phyloP scores from a whole-genome alignment of 2,113 vertebrate genomes.

The Callospermophilus lateralis region DNA sequence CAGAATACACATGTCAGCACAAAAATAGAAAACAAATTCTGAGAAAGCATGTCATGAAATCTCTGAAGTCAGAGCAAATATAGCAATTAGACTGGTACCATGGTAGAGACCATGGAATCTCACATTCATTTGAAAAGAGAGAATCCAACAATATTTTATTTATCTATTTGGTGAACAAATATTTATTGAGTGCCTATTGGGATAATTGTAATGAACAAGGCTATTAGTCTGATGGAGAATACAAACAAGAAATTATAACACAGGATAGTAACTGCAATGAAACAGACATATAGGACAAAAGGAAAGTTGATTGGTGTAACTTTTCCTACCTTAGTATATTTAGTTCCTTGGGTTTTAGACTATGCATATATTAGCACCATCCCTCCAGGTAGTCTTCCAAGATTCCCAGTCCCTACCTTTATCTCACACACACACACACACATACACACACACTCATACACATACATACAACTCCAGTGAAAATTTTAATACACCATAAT shows the following conservation, averaged over 20 bases:
- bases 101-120: neutral
- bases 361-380: neutral
- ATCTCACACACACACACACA: neutral
- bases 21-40: slow-evolving; percentile 33
- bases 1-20: neutral
- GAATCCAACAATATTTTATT: neutral
- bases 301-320: neutral
- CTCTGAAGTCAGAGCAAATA: neutral
- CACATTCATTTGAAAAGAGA: neutral
- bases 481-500: neutral
- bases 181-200: neutral
- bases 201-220: neutral
- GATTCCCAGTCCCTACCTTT: neutral
- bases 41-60: neutral
- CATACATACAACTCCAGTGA: neutral
- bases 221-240: neutral
- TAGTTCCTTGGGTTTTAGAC: neutral
- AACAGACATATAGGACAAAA: neutral
- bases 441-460: neutral
- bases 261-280: neutral
- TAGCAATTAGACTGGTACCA: neutral
- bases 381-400: neutral
- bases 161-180: neutral
- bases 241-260: neutral
- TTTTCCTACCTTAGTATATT: neutral